Evolutionary conservation across 2,113 vertebrate species (phyloP).

Genomic region (Callionymus lyra): DNA sequence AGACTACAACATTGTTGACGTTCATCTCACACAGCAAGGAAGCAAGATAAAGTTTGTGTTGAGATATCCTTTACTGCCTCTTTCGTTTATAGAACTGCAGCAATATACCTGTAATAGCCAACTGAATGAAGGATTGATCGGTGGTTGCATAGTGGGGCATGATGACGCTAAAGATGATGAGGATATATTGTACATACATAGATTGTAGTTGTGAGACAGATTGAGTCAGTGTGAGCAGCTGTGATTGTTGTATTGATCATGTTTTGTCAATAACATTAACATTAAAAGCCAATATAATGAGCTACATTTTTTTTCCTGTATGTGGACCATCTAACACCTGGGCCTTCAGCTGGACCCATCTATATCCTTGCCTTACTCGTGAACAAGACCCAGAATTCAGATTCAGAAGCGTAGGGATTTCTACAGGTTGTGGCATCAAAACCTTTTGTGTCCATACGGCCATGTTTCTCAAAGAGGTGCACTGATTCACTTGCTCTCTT

Average conservation of each 20-base stretch:
- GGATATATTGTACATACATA: not conserved
- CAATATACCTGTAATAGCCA: not conserved
- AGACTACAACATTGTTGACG: too few species aligned
- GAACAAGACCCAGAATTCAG: too few species aligned
- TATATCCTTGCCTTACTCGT: too few species aligned
- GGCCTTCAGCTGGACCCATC: not conserved
- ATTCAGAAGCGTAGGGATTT: not conserved
- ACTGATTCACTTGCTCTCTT: slow-evolving; percentile 45
- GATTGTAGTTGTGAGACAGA: slow-evolving; percentile 9
- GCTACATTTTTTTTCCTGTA: too few species aligned
- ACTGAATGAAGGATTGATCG: slow-evolving; percentile 1
- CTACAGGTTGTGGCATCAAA: not conserved
- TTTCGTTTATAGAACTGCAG: not conserved
- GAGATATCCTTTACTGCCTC: too few species aligned
- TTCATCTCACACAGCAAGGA: too few species aligned
- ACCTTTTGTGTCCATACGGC: slow-evolving; percentile 6
- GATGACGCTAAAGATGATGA: slow-evolving; percentile 1
- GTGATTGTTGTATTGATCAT: slow-evolving; percentile 36
- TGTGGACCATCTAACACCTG: too few species aligned
- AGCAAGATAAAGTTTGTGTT: too few species aligned
- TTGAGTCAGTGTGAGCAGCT: slow-evolving; percentile 15
- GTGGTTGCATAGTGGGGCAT: not conserved
- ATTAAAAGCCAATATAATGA: too few species aligned
- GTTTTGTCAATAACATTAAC: slow-evolving; percentile 26
- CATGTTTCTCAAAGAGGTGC: slow-evolving; percentile 14